These are phyloP conservation scores for Nerophis lumbriciformis DNA, from an alignment of 2,113 vertebrate species.

Conservation along the genomic window DNA sequence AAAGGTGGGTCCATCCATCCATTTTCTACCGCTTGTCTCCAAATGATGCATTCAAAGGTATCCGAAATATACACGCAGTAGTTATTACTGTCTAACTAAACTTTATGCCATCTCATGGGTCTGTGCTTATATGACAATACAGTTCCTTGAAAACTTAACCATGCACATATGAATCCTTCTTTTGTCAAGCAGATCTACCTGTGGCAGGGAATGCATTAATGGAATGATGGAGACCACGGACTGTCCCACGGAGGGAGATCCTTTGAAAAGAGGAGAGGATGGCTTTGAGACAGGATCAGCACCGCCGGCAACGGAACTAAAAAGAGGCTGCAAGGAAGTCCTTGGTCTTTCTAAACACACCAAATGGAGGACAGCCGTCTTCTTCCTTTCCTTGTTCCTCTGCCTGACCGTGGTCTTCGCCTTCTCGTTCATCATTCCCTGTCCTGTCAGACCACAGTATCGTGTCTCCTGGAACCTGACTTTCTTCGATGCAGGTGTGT, in stretches of 20 bases:
- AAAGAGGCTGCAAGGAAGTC: conserved; percentile 46
- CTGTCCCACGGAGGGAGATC: conserved; percentile 75
- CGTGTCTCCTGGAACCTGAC: conserved; percentile 69
- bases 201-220: conserved; percentile 37
- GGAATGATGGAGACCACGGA: conserved; percentile 71
- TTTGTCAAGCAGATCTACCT: conserved; percentile 8
- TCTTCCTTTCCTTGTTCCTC: conserved; percentile 83
- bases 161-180: background rate
- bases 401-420: conserved; percentile 85
- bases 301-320: conserved; percentile 26
- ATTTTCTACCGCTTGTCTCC: too few species aligned
- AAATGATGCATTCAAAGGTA: conserved; percentile 1
- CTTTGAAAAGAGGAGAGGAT: conserved; percentile 76
- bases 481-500: conserved; percentile 74
- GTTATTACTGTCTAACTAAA: background rate
- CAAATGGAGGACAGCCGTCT: conserved; percentile 78
- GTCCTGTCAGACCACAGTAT: conserved; percentile 81
- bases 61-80: conserved; percentile 29
- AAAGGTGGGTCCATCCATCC: conserved; percentile 32
- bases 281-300: conserved; percentile 48
- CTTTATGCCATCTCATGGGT: background rate
- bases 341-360: conserved; percentile 66
- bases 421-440: conserved; percentile 90
- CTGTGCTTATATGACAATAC: background rate
- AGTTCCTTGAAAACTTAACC: background rate